phyloP scores from a whole-genome alignment of 2,797 vertebrate genomes.

The Podarcis lilfordi region DNA sequence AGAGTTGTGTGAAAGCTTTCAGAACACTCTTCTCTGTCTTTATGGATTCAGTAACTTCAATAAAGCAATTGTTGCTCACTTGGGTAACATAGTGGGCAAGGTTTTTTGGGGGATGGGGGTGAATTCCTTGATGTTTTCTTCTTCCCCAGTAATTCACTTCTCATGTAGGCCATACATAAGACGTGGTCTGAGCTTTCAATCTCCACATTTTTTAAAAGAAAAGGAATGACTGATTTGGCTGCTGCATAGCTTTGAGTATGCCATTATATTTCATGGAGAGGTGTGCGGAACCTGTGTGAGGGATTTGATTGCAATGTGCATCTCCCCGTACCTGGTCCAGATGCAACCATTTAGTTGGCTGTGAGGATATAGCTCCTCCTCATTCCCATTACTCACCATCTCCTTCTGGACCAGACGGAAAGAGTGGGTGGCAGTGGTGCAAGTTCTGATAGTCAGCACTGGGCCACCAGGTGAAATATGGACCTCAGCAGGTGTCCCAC shows the following conservation, averaged over 20 bases:
- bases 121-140: neutral
- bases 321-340: neutral
- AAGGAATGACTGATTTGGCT: neutral
- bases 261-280: neutral
- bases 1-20: slow-evolving; percentile 24
- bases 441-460: too few species aligned
- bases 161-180: neutral
- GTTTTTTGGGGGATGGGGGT: neutral
- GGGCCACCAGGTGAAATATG: too few species aligned
- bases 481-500: too few species aligned
- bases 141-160: neutral
- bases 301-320: neutral
- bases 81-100: neutral
- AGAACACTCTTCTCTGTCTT: slow-evolving; percentile 7
- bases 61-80: slow-evolving; percentile 19
- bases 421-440: neutral
- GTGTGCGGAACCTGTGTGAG: neutral
- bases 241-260: neutral
- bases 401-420: neutral
- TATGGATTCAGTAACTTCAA: neutral
- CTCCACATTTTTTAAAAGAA: neutral
- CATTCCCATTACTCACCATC: neutral
- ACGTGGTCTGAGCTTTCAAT: neutral
- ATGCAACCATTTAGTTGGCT: neutral
- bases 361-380: neutral